Percentiles rank a stretch among this genome's conserved stretches.
Conservation (phyloP, 2,888 invertebrate species). For the Caenorhabditis auriculariae region DNA sequence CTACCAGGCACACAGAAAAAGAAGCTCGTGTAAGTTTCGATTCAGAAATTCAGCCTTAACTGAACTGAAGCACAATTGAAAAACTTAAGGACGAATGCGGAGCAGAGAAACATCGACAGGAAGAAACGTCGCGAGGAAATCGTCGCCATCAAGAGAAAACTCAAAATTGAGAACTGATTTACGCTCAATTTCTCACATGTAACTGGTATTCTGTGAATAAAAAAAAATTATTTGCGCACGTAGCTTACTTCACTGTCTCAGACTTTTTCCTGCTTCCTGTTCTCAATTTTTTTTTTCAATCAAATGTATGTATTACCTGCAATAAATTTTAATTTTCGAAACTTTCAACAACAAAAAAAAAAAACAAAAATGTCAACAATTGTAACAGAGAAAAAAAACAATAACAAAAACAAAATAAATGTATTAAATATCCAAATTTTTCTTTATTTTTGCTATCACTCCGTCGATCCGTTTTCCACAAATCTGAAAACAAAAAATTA, state of each 20-base stretch:
- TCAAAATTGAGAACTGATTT: conserved; percentile 24
- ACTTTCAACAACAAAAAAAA: not conserved
- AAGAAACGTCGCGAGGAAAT: conserved; percentile 30
- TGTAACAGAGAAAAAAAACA: not conserved
- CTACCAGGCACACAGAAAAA: conserved; percentile 17
- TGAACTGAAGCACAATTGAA: not conserved
- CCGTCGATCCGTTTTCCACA: not conserved
- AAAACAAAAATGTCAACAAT: not conserved
- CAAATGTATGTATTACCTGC: too few species aligned
- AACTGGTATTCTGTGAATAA: too few species aligned
- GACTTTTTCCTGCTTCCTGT: too few species aligned
- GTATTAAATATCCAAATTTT: not conserved
- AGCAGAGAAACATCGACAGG: conserved; percentile 8
- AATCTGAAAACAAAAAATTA: not conserved
- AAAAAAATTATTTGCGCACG: too few species aligned
- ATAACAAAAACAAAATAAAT: conserved; percentile 1
- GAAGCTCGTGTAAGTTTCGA: not conserved
- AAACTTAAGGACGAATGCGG: not conserved
- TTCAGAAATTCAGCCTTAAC: not conserved
- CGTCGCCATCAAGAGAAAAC: conserved; percentile 26
- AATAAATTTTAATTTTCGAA: not conserved
- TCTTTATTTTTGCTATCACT: not conserved
- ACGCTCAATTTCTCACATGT: too few species aligned
- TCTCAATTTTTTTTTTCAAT: too few species aligned
- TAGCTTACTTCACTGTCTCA: too few species aligned